Conservation (phyloP, 2,888 invertebrate species). For the Callinectes sapidus region DNA sequence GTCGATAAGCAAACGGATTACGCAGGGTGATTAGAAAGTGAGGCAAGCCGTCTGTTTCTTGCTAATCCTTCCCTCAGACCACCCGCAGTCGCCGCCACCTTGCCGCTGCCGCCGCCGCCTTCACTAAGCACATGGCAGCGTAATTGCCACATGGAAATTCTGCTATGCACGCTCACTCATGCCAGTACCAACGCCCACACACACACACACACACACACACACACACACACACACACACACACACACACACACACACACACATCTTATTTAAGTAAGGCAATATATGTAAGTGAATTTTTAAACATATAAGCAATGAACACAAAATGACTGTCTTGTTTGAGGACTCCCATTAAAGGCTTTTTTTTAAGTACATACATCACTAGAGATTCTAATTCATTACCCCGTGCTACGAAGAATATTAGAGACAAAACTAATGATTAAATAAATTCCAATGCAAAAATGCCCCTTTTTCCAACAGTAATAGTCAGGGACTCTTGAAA, state of each 20-base stretch:
- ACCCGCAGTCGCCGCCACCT: not conserved
- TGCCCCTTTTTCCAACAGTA: no score
- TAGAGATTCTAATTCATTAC: no score
- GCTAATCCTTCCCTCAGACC: slow-evolving; percentile 17
- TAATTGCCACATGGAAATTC: not conserved
- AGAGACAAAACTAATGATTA: no score
- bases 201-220: slow-evolving; percentile 26
- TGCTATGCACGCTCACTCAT: not conserved
- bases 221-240: slow-evolving; percentile 36
- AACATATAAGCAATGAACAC: not conserved
- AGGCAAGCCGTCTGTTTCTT: slow-evolving; percentile 5
- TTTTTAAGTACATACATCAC: no score
- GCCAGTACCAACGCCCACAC: not conserved
- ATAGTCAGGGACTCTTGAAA: no score
- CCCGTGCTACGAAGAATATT: no score
- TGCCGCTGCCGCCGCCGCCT: not conserved
- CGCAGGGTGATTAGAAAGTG: slow-evolving; percentile 11
- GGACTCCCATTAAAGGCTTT: no score
- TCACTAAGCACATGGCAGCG: not conserved
- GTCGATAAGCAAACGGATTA: not conserved
- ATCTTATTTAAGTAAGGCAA: not conserved
- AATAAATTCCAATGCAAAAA: no score
- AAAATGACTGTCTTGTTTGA: not conserved
- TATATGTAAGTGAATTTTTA: not conserved
- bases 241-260: slow-evolving; percentile 45